Conservation (phyloP, 1,140 invertebrate species). For the Lordiphosa mommai region DNA sequence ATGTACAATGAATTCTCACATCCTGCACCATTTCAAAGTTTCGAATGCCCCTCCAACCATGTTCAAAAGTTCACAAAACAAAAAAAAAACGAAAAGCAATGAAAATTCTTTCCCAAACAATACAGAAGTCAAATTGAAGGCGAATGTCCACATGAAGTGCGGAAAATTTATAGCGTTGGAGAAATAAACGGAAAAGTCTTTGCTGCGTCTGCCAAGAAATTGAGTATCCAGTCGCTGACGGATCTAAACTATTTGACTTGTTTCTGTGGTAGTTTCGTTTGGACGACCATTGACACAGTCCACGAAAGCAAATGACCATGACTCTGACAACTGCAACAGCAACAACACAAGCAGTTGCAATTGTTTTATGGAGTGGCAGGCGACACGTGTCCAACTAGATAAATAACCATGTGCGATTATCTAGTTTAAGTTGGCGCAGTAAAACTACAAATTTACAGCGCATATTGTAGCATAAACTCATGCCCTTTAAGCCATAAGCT, state of each 20-base stretch:
- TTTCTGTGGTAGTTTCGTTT: slow-evolving; percentile 7
- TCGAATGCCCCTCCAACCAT: too few relatives aligned
- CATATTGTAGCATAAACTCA: slow-evolving; percentile 62
- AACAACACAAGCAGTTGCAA: slow-evolving; percentile 22
- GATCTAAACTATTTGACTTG: slow-evolving; percentile 27
- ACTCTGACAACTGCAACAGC: not conserved
- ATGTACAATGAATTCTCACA: too few relatives aligned
- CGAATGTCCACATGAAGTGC: slow-evolving; percentile 12
- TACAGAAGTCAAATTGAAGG: slow-evolving; percentile 41
- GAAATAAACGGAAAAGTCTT: slow-evolving; percentile 2
- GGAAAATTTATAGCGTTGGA: slow-evolving; percentile 40
- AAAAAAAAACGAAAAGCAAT: slow-evolving; percentile 13
- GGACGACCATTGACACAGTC: slow-evolving; percentile 30
- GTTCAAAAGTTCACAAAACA: not conserved
- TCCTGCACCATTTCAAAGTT: too few relatives aligned
- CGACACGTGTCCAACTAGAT: slow-evolving; percentile 54
- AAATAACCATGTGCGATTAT: slow-evolving; percentile 26
- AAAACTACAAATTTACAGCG: slow-evolving; percentile 43
- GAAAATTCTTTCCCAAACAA: slow-evolving; percentile 11
- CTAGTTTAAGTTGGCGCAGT: slow-evolving; percentile 36
- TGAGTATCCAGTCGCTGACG: too few relatives aligned
- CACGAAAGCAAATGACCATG: slow-evolving; percentile 46
- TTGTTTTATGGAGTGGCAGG: slow-evolving; percentile 15
- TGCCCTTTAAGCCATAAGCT: slow-evolving; percentile 47
- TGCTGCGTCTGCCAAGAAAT: not conserved